These are phyloP conservation scores for Cephus runcator DNA, from an alignment of 2,888 invertebrate species.

Conservation along the genomic window DNA sequence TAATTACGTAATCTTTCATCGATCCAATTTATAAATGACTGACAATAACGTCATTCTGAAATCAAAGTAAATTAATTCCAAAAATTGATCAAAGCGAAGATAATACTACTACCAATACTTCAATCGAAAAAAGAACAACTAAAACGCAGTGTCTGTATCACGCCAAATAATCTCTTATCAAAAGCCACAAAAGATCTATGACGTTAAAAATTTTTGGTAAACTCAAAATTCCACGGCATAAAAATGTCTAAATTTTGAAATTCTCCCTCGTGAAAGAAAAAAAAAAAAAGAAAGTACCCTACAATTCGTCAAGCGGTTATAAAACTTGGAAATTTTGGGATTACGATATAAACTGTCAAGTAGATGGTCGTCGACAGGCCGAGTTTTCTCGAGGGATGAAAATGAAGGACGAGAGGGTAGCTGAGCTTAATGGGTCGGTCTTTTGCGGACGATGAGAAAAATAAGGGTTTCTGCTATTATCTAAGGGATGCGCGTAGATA, in stretches of 20 bases:
- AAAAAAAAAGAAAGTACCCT: neutral
- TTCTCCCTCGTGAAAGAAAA: no score
- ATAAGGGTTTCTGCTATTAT: neutral
- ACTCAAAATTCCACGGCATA: neutral
- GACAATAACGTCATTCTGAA: neutral
- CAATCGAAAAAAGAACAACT: neutral
- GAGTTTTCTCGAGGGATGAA: neutral
- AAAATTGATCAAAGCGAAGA: neutral
- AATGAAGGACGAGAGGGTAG: neutral
- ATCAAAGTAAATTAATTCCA: neutral
- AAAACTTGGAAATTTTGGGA: neutral
- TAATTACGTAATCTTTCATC: neutral
- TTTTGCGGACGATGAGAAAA: neutral
- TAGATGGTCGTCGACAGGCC: neutral
- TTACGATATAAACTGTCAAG: neutral
- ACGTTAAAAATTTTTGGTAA: neutral
- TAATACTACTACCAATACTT: neutral
- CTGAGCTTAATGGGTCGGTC: neutral
- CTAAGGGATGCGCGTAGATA: neutral
- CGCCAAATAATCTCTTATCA: no score
- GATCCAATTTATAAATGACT: neutral
- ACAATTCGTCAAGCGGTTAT: neutral
- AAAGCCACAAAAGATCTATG: no score
- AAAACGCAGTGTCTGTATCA: neutral
- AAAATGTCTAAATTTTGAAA: neutral